A percentile compares a stretch with the other conserved stretches of the same genome.
phyloP scores from a whole-genome alignment of 2,113 vertebrate genomes.

The Gyps fulvus region DNA sequence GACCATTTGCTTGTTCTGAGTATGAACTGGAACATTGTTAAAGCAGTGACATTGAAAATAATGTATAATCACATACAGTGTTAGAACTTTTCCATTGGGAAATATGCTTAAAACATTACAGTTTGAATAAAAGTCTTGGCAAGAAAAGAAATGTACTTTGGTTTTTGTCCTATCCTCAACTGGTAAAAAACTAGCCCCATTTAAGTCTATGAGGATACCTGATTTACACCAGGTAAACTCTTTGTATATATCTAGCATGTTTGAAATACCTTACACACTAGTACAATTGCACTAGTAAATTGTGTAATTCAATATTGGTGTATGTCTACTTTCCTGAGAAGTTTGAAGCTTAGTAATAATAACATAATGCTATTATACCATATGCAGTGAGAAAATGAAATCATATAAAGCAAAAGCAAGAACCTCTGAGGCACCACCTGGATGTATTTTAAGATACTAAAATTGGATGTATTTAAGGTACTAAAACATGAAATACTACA shows the following conservation, averaged over 20 bases:
- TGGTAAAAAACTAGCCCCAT: neutral
- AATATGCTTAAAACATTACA: neutral
- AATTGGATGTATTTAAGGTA: neutral
- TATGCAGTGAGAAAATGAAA: neutral
- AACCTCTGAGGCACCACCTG: neutral
- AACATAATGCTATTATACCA: neutral
- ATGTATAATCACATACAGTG: neutral
- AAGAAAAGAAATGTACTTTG: neutral
- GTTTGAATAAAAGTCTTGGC: neutral
- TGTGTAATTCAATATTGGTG: neutral
- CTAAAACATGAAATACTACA: neutral
- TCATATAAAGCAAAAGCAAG: neutral
- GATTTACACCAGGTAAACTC: neutral
- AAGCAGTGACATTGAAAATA: neutral
- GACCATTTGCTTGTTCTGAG: neutral
- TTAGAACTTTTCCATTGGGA: neutral
- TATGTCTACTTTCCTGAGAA: neutral
- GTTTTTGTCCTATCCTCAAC: neutral
- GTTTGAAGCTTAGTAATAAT: neutral
- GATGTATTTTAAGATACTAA: neutral
- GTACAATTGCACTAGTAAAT: neutral
- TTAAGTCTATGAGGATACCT: neutral
- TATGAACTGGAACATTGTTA: neutral
- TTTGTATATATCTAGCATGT: neutral
- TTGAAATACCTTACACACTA: neutral